Evolutionary conservation across 2,113 vertebrate species (phyloP), one percentile per base, ranked within the genome.

Genomic region (Symphodus melops): DNA sequence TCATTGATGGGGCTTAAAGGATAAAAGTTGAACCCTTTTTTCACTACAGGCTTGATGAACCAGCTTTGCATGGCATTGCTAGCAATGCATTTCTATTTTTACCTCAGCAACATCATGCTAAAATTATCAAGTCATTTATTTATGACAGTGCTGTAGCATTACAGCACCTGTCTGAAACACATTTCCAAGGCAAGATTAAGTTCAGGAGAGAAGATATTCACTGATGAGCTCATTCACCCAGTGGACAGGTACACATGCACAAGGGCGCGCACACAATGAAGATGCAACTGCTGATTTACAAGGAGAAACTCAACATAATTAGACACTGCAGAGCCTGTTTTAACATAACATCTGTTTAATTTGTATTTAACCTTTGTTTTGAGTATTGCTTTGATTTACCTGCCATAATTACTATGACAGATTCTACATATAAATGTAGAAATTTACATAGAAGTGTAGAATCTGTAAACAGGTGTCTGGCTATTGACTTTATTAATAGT

Each of bases 101-200:
- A 77, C 68, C 77, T 69, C 68, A 0, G 25, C 66, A 72, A 80
- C 72, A 83, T 64, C 72, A 83, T 64, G 68, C 80, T 87, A 83
- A 87, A 88, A 88, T 86, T 55, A 89, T 74, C 75, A 46, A 85
- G 81, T 83, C 68, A 83, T 89, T 89, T 80, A 84, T 87, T 84
- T 83, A 87, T 87, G 84, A 88, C 73, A 67, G 69, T 44, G 81
- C 80, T 83, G 73, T 71, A 79, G 80, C 81, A 77, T 79, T 80
- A 70, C 71, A 57, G 66, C 78, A 72, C 57, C 62, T 14, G 67
- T 56, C 64, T 81, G 19, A 75, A 86, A 78, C 63, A 78, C 56
- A 58, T 54, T 77, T 82, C 68, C 9, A 39, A 82, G 56, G 68
- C 72, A 75, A 54, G 49, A 71, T 46, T 44, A 21, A 77, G 70